Evolutionary conservation across 2,888 invertebrate species (phyloP).

Genomic region (Exocentrus adspersus): DNA sequence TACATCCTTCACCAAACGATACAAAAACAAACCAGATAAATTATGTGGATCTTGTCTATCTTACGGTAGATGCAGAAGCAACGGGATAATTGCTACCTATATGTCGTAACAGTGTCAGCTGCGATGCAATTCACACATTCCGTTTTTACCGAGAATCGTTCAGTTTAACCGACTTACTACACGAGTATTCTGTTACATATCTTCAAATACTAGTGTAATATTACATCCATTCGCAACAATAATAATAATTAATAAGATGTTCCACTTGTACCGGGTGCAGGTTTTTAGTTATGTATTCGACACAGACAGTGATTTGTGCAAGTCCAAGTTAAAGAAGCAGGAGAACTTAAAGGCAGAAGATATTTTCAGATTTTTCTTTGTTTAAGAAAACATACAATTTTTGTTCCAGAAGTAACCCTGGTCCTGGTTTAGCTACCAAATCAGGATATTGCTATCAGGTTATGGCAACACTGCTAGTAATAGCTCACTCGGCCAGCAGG

Average conservation of each 20-base stretch:
- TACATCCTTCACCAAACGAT: background rate
- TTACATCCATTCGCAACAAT: no score
- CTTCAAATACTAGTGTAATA: no score
- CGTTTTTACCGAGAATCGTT: conserved; percentile 29
- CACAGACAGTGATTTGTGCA: no score
- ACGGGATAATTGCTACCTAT: conserved; percentile 2
- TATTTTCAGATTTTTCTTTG: no score
- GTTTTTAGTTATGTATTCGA: no score
- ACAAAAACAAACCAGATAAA: conserved; percentile 12
- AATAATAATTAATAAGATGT: no score
- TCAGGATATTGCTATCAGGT: background rate
- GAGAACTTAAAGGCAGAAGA: no score
- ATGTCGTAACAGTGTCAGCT: conserved; percentile 26
- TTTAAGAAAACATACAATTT: no score
- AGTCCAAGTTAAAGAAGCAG: no score
- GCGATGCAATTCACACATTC: conserved; percentile 22
- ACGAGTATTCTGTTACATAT: background rate
- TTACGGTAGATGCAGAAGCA: conserved; percentile 31
- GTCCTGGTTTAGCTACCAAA: background rate
- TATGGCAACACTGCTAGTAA: background rate
- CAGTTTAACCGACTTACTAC: background rate
- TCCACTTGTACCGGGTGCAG: no score
- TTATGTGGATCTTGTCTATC: conserved; percentile 11
- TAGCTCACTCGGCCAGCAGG: background rate
- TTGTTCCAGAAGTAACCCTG: no score